These are phyloP conservation scores for Dryoscopus gambensis DNA, from an alignment of 2,113 vertebrate genomes.

Conservation along the genomic window DNA sequence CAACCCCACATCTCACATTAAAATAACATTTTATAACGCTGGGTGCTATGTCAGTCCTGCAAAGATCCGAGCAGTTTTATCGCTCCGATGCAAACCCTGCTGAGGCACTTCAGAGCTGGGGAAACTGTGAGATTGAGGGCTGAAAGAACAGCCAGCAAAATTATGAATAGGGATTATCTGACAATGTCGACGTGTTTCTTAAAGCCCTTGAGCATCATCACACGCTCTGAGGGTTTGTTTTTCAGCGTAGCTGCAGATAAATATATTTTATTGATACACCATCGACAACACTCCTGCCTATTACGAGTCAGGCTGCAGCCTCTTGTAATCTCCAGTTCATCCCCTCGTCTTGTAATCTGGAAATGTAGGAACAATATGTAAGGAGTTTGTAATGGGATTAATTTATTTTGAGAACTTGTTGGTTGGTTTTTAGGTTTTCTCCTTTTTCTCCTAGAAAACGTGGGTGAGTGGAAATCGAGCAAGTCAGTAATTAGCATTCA, in stretches of 20 bases:
- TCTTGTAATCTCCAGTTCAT: slow-evolving; percentile 55
- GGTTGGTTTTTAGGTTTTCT: not conserved
- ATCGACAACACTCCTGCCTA: not conserved
- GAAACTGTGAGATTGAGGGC: slow-evolving; percentile 65
- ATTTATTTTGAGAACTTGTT: slow-evolving; percentile 42
- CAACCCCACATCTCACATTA: not conserved
- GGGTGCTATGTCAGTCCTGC: slow-evolving; percentile 2
- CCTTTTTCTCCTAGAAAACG: not conserved
- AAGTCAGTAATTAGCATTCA: slow-evolving; percentile 33
- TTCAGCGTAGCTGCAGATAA: not conserved
- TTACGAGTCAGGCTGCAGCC: slow-evolving; percentile 34
- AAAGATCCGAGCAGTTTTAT: slow-evolving; percentile 40
- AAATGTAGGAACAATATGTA: slow-evolving; percentile 34
- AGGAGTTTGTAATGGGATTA: slow-evolving; percentile 29
- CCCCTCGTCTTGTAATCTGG: slow-evolving; percentile 57
- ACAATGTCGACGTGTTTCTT: slow-evolving; percentile 50
- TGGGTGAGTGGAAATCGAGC: not conserved
- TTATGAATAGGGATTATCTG: slow-evolving; percentile 63
- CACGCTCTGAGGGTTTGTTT: slow-evolving; percentile 29
- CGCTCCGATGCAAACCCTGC: slow-evolving; percentile 37
- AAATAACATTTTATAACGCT: not conserved
- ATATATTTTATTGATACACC: not conserved
- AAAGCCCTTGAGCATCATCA: slow-evolving; percentile 24
- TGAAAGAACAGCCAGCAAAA: slow-evolving; percentile 41
- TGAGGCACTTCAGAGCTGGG: slow-evolving; percentile 43